Base-by-base conservation (phyloP, 2,113 vertebrate species). In the Arizona elegans region DNA sequence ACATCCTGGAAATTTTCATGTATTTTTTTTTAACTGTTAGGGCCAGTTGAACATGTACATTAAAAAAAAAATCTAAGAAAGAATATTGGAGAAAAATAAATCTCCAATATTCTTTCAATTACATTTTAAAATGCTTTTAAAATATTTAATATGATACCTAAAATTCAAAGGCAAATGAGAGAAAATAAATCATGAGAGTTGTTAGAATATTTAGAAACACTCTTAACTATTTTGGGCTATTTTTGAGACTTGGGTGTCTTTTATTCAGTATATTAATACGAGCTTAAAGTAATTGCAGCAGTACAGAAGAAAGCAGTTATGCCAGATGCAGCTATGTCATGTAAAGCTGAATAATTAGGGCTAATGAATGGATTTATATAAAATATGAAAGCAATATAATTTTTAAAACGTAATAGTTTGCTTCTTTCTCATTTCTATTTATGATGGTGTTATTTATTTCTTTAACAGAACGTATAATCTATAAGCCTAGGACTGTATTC, bases 401-500 rank as follows among this genome's bases (percentile, higher is more conserved):
- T 0, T 93, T 92, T 43, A 24, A 54, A 50, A 70, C 13, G 91
- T 38, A 43, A 54, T 93, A 91, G 29, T 43, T 47, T n/a, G 23
- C 9, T 53, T 53, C 11, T 58, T 24, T 47, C 52, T 15, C 53
- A 33, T 0, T 94, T 54, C 54, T 90, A 47, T 86, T 95, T 70
- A 50, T 92, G 87, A 11, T 33, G 92, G 52, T 56, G 91, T 26
- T 62, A 29, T 26, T 91, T 54, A 56, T 12, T 8, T 88, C 75
- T 92, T 88, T 52, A 85, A 33, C 93, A 91, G 2, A 75, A 12
- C 12, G 70, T 95, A 96, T 93, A 93, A 91, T 92, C 85, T 89
- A 90, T 21, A 92, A 53, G 88, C 7, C 87, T 89, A n/a, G 89
- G 90, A 81, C 92, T 90, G 89, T 94, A 90, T 92, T 92, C 92